Conservation (phyloP, 1,140 invertebrate genomes). For the Lepidurus couesii region DNA sequence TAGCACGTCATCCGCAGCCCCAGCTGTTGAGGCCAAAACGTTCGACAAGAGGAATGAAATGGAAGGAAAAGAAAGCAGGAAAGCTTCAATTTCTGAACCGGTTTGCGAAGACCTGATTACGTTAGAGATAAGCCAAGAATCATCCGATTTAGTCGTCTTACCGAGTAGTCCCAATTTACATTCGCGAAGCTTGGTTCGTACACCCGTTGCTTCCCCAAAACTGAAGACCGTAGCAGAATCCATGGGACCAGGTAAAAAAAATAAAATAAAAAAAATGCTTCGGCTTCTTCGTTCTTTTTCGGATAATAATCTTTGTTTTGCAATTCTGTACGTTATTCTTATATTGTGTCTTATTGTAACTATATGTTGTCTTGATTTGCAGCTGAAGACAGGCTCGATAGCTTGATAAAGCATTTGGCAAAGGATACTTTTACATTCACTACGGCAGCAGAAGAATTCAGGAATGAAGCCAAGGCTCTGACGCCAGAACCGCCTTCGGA, state of each 20-base stretch:
- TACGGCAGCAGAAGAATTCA: slow-evolving; percentile 31
- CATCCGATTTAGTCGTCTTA: slow-evolving; percentile 9
- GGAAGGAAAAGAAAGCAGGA: slow-evolving; percentile 29
- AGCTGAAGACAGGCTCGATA: slow-evolving; percentile 54
- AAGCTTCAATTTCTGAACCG: slow-evolving; percentile 28
- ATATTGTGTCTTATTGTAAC: slow-evolving; percentile 27
- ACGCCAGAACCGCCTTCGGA: slow-evolving; percentile 40
- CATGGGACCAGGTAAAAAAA: not conserved
- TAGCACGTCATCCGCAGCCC: slow-evolving; percentile 28
- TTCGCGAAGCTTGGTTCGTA: slow-evolving; percentile 26
- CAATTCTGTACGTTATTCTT: not conserved
- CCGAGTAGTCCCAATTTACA: slow-evolving; percentile 23
- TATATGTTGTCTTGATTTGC: slow-evolving; percentile 33
- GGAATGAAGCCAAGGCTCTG: slow-evolving; percentile 23
- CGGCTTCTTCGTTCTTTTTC: not conserved
- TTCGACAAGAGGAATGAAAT: slow-evolving; percentile 33
- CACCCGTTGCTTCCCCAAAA: slow-evolving; percentile 4
- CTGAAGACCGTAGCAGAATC: not conserved
- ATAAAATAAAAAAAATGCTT: too few relatives aligned
- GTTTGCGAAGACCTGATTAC: slow-evolving; percentile 30
- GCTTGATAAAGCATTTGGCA: slow-evolving; percentile 55
- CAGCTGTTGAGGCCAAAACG: slow-evolving; percentile 26
- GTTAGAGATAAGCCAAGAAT: slow-evolving; percentile 31
- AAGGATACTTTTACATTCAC: slow-evolving; percentile 48
- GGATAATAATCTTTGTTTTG: not conserved